Conservation (phyloP, 2,113 vertebrate genomes). For the Danionella cerebrum region DNA sequence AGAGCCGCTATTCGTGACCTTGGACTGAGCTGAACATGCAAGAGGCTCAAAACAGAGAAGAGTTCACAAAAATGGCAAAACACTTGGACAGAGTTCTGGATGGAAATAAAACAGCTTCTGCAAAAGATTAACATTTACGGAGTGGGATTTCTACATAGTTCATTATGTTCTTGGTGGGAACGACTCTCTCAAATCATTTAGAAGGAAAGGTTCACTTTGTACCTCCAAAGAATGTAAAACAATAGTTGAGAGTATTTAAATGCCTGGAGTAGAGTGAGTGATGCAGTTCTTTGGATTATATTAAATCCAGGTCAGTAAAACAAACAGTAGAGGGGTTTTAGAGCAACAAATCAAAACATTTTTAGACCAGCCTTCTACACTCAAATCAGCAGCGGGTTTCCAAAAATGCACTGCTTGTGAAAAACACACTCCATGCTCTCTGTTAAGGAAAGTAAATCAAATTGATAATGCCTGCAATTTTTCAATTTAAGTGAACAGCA, state of each 20-base stretch:
- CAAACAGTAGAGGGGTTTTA: background rate
- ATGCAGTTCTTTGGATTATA: background rate
- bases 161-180: background rate
- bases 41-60: background rate
- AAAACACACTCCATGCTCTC: background rate
- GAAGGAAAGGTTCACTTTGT: background rate
- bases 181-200: background rate
- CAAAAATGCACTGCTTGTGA: background rate
- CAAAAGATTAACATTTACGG: background rate
- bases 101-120: slow-evolving; percentile 18
- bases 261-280: background rate
- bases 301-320: background rate
- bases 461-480: background rate
- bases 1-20: slow-evolving; percentile 47
- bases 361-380: too few species aligned
- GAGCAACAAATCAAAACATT: background rate
- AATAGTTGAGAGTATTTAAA: background rate
- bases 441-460: background rate
- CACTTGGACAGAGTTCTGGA: background rate
- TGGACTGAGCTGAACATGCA: slow-evolving; percentile 29
- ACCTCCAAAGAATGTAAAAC: background rate
- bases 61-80: background rate
- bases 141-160: background rate
- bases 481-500: background rate
- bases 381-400: background rate